Evolutionary conservation across 2,797 vertebrate species (phyloP).

Genomic region (Hylomyscus alleni): DNA sequence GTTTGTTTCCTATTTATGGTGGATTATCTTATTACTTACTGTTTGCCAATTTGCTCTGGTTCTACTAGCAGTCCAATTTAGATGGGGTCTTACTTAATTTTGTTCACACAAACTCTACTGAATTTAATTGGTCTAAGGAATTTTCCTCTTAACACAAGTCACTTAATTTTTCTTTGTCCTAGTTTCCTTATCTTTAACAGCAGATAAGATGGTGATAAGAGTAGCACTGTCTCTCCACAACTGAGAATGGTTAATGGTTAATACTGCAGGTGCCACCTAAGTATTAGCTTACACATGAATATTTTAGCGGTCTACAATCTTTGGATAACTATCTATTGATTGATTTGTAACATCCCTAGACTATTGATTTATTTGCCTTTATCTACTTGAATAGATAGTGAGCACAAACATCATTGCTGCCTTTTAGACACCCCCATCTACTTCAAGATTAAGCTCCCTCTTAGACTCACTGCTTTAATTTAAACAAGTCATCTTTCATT

Average conservation of each 20-base stretch:
- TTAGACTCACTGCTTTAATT: constrained; percentile 27
- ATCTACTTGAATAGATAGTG: constrained; percentile 15
- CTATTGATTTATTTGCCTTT: constrained; percentile 1
- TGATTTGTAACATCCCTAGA: not conserved
- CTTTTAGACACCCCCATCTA: not conserved
- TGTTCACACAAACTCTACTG: not conserved
- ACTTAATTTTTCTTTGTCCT: constrained; percentile 16
- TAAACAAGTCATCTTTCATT: constrained; percentile 41
- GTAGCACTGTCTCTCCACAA: not conserved
- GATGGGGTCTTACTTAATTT: not conserved
- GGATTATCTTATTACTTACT: not conserved
- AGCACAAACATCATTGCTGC: constrained; percentile 1
- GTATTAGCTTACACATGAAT: not conserved
- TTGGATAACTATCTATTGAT: constrained; percentile 1
- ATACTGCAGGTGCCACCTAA: not conserved
- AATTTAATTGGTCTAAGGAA: not conserved
- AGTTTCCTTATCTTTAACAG: not conserved
- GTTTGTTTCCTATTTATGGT: not conserved
- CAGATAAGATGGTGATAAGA: not conserved
- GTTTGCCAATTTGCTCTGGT: not conserved
- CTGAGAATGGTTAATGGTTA: not conserved
- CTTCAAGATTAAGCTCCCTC: constrained; percentile 14
- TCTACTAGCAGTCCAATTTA: not conserved
- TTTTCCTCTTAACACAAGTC: not conserved
- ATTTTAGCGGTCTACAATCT: not conserved